phyloP scores from a whole-genome alignment of 2,797 vertebrate species.

The Onychomys leucogaster region DNA sequence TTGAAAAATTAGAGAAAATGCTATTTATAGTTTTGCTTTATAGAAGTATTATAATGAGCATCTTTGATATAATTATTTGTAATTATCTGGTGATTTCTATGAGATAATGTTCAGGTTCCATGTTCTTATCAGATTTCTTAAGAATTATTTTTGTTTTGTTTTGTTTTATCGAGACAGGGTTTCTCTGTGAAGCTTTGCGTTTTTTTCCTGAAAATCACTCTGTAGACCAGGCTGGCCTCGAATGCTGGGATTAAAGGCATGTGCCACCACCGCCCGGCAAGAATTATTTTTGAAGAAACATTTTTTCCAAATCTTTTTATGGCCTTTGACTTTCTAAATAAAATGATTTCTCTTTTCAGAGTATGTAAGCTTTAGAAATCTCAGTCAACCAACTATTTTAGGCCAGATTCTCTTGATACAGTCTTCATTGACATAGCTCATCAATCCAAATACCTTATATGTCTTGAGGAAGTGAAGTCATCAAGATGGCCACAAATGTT shows the following conservation, averaged over 20 bases:
- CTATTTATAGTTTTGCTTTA: background rate
- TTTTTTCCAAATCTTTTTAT: conserved; percentile 10
- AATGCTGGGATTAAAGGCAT: too few relatives aligned
- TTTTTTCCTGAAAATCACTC: too few relatives aligned
- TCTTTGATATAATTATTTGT: background rate
- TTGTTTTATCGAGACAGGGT: too few relatives aligned
- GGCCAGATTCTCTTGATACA: background rate
- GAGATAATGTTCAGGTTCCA: background rate
- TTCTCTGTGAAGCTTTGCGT: too few relatives aligned
- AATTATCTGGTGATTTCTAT: background rate
- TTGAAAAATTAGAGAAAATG: background rate
- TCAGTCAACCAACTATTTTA: conserved; percentile 37
- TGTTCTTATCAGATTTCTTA: conserved; percentile 20
- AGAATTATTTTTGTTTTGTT: conserved; percentile 8
- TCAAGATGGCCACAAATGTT: background rate
- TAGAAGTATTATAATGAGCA: background rate
- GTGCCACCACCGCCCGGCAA: too few relatives aligned
- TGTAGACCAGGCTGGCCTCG: too few relatives aligned
- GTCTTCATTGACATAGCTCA: background rate
- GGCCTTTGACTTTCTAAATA: conserved; percentile 34
- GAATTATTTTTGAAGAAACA: background rate
- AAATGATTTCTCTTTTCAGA: conserved; percentile 22
- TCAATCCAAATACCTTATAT: background rate
- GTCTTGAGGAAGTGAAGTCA: background rate
- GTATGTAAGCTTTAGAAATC: conserved; percentile 32